Conservation (phyloP, 2,797 vertebrate genomes). For the Hozukius guyotensis region DNA sequence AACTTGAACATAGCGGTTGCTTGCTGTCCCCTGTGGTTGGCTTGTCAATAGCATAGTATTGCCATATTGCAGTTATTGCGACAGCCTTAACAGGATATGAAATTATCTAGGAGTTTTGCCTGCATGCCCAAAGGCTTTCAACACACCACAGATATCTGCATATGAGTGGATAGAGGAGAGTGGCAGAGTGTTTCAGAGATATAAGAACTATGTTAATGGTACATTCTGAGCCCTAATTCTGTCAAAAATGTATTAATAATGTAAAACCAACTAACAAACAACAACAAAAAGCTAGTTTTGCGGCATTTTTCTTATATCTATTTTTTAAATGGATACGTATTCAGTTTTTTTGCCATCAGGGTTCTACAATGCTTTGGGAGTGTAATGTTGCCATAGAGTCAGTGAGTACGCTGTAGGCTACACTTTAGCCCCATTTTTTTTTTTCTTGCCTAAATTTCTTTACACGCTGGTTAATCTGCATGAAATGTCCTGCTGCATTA, state of each 20-base stretch:
- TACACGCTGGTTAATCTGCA: not conserved
- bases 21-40: rapidly evolving
- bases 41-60: too few relatives aligned
- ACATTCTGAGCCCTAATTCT: not conserved
- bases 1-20: too few relatives aligned
- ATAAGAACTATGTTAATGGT: not conserved
- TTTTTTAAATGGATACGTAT: not conserved
- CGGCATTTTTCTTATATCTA: not conserved
- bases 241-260: not conserved
- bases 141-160: rapidly evolving
- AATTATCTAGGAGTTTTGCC: not conserved
- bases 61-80: too few relatives aligned
- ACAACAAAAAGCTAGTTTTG: not conserved
- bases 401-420: not conserved
- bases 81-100: not conserved
- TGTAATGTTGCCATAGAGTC: not conserved
- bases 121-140: not conserved
- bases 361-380: not conserved
- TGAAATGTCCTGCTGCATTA: not conserved
- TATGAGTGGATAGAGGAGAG: not conserved
- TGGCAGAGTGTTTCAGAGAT: not conserved
- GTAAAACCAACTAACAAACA: not conserved
- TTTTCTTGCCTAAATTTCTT: not conserved
- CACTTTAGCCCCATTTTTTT: not conserved
- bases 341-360: not conserved